Evolutionary conservation across 2,888 invertebrate species (phyloP).

Genomic region (Athrips mouffetella): DNA sequence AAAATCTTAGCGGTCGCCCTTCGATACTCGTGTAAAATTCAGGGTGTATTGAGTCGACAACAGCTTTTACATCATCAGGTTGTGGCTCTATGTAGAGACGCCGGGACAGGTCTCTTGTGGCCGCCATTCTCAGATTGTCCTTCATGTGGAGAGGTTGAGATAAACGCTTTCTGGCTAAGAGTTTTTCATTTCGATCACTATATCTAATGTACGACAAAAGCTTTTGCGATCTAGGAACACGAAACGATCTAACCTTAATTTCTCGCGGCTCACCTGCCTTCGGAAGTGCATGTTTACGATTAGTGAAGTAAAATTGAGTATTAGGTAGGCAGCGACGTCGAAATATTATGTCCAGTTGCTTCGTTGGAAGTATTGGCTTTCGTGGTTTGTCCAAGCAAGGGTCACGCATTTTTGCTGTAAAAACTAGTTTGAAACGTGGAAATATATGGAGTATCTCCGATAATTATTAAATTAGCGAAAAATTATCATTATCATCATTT

Average conservation of each 20-base stretch:
- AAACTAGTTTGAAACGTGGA: too few species aligned
- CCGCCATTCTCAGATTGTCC: conserved; percentile 63
- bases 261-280: conserved; percentile 30
- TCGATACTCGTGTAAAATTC: conserved; percentile 81
- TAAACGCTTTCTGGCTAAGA: conserved; percentile 42
- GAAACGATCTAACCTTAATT: conserved; percentile 50
- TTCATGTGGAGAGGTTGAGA: conserved; percentile 55
- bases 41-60: conserved; percentile 81
- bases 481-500: too few species aligned
- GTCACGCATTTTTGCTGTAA: background rate
- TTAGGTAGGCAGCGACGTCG: conserved; percentile 66
- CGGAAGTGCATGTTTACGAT: conserved; percentile 52
- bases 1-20: conserved; percentile 78
- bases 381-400: conserved; percentile 51
- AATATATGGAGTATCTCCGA: too few species aligned
- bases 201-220: conserved; percentile 67
- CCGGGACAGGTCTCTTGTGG: conserved; percentile 73
- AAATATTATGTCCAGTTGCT: conserved; percentile 67
- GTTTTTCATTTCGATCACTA: conserved; percentile 61
- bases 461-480: too few species aligned
- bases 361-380: conserved; percentile 64
- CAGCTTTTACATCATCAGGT: conserved; percentile 75
- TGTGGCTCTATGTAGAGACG: conserved; percentile 78
- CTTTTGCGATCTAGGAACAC: conserved; percentile 62
- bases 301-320: conserved; percentile 68